Conservation (phyloP, 1,140 invertebrate genomes). For the Lucilia cuprina region DNA sequence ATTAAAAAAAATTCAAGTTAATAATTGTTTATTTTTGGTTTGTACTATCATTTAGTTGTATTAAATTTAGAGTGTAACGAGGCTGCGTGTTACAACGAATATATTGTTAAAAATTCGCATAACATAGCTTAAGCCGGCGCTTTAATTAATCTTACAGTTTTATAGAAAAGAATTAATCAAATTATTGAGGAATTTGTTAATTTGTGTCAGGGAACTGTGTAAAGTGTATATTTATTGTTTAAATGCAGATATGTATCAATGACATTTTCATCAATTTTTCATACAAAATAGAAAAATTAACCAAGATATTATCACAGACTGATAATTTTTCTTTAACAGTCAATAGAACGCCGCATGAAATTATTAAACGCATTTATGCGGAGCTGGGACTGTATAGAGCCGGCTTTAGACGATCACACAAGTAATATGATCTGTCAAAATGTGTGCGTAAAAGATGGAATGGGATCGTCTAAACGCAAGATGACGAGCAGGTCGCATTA, state of each 20-base stretch:
- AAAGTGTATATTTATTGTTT: not conserved
- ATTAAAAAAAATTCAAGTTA: constrained; percentile 10
- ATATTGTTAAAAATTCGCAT: constrained; percentile 60
- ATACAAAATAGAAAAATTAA: constrained; percentile 35
- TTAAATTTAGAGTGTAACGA: constrained; percentile 47
- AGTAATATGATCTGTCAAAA: no score
- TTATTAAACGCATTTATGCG: constrained; percentile 40
- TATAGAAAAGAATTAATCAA: not conserved
- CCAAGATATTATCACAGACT: constrained; percentile 40
- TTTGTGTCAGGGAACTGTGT: constrained; percentile 30
- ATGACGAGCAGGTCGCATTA: no score
- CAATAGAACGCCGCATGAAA: constrained; percentile 42
- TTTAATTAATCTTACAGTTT: constrained; percentile 20
- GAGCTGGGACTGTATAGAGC: constrained; percentile 40
- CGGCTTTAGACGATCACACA: no score
- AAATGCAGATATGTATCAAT: constrained; percentile 43
- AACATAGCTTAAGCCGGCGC: constrained; percentile 48
- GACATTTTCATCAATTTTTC: constrained; percentile 49
- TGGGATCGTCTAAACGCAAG: no score
- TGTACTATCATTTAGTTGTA: constrained; percentile 16
- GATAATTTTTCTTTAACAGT: constrained; percentile 41
- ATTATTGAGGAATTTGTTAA: not conserved
- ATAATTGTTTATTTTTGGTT: constrained; percentile 31
- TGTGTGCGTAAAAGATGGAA: no score
- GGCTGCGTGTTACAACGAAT: constrained; percentile 54